Base-by-base conservation (phyloP, 2,888 invertebrate genomes). In the Serrognathus titanus region DNA sequence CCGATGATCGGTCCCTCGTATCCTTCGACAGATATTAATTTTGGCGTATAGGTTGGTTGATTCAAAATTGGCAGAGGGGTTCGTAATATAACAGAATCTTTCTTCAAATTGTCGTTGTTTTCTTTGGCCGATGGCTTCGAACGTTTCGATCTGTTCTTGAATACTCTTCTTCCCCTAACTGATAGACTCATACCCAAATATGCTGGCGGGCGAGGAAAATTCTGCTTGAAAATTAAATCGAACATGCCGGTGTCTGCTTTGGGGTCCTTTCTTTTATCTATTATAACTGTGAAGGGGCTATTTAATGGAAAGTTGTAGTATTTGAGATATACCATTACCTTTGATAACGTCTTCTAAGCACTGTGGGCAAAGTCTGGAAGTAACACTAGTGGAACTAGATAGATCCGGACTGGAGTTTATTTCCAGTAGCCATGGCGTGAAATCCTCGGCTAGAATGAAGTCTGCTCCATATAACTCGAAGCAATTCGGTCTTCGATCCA, bases 381-480 rank as follows among this genome's bases (percentile, higher is more conserved):
- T 97, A 1, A 96, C 92, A 60, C 89, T 90, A 0, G 95, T 95
- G 0, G 92, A 92, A n/a, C 90, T 86, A 10, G 92, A 90, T 80
- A 97, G 84, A 78, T 94, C 92, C 0, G 97, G 96, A 77, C 94
- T 92, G 7, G 93, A 92, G 75, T 97, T 97, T 63, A 97, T 94
- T 78, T 97, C 97, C 64, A 97, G 90, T 2, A 97, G 81, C 94
- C 95, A 96, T 0, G 95, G 94, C 35, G 87, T 86, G 67, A 88
- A 90, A 69, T 91, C 89, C 55, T 94, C 90, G 46, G 91, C 89
- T 56, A 97, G 79, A 90, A 97, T 94, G 72, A 97, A 97, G 77
- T 97, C 97, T 0, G 96, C 96, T 11, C 97, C 97, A 68, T 94
- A 97, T 16, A 97, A 78, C 77, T 96, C 95, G 78, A 94, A 97